These are phyloP conservation scores for Watsonalla binaria DNA, from an alignment of 2,888 invertebrate genomes.

Conservation along the genomic window DNA sequence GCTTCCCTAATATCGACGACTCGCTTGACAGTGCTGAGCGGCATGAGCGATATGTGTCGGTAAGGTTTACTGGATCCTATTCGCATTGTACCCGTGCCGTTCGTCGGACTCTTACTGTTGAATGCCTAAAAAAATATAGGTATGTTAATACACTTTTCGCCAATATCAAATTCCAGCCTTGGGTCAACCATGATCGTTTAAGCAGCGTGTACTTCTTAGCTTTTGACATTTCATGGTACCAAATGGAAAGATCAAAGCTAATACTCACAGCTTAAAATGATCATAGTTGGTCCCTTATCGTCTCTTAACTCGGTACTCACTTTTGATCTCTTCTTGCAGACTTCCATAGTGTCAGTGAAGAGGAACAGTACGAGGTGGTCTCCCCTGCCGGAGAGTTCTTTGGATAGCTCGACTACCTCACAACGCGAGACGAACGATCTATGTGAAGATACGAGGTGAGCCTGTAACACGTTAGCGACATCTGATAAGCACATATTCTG, in stretches of 20 bases:
- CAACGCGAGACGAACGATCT: conserved; percentile 92
- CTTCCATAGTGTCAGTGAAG: conserved; percentile 96
- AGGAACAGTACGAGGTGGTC: conserved; percentile 93
- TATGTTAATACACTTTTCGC: too few species aligned
- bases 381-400: conserved; percentile 91
- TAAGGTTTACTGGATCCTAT: conserved; percentile 88
- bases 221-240: too few species aligned
- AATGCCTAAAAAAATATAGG: conserved; percentile 50
- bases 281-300: neutral
- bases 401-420: conserved; percentile 92
- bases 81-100: conserved; percentile 77
- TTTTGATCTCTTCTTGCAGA: conserved; percentile 91
- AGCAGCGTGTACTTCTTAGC: too few species aligned
- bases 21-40: conserved; percentile 91
- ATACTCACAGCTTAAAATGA: neutral
- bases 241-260: too few species aligned
- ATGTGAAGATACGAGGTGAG: conserved; percentile 95
- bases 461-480: conserved; percentile 64
- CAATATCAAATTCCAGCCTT: too few species aligned
- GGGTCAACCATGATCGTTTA: too few species aligned
- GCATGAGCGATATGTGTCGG: conserved; percentile 94
- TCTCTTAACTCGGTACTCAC: conserved; percentile 37
- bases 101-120: conserved; percentile 79
- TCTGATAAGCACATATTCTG: neutral
- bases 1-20: conserved; percentile 94